These are phyloP conservation scores for Rhyacophila brunnea DNA, from an alignment of 1,140 invertebrate species.

Conservation along the genomic window DNA sequence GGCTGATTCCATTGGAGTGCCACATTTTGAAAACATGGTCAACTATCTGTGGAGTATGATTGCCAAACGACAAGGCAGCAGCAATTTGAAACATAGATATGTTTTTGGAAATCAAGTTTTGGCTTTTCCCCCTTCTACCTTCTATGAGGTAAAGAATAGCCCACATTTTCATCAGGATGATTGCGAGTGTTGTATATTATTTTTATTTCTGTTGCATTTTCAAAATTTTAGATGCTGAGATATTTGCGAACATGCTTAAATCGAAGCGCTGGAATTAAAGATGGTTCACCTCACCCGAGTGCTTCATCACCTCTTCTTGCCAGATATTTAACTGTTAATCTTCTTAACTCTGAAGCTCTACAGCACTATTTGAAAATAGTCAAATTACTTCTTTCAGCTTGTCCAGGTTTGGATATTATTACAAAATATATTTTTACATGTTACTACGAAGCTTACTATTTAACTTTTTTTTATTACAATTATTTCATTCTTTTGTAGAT, in stretches of 20 bases:
- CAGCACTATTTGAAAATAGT: slow-evolving; percentile 66
- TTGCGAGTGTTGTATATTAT: neutral
- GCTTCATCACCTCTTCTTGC: slow-evolving; percentile 61
- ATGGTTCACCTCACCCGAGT: slow-evolving; percentile 59
- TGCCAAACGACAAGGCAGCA: slow-evolving; percentile 57
- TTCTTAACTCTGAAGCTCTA: slow-evolving; percentile 54
- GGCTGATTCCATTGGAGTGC: slow-evolving; percentile 41
- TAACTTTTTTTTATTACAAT: too few species aligned
- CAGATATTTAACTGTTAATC: slow-evolving; percentile 54
- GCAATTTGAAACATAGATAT: slow-evolving; percentile 56
- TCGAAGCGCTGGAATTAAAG: slow-evolving; percentile 44
- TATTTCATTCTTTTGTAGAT: slow-evolving; percentile 46
- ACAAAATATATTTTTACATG: too few species aligned
- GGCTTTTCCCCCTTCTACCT: slow-evolving; percentile 64
- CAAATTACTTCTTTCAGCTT: slow-evolving; percentile 60
- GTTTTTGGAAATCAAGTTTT: slow-evolving; percentile 64
- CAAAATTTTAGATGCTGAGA: slow-evolving; percentile 61
- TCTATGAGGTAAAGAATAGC: slow-evolving; percentile 66
- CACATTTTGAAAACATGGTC: slow-evolving; percentile 64
- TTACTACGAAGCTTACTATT: too few species aligned
- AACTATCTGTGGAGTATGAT: slow-evolving; percentile 65
- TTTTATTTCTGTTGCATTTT: neutral
- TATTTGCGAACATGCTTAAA: slow-evolving; percentile 75
- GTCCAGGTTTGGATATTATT: slow-evolving; percentile 48
- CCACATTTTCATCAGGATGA: neutral